Percentiles rank a stretch among this genome's conserved stretches.
These are phyloP conservation scores for Entosphenus tridentatus DNA, from an alignment of 2,113 vertebrate species.

Conservation along the genomic window DNA sequence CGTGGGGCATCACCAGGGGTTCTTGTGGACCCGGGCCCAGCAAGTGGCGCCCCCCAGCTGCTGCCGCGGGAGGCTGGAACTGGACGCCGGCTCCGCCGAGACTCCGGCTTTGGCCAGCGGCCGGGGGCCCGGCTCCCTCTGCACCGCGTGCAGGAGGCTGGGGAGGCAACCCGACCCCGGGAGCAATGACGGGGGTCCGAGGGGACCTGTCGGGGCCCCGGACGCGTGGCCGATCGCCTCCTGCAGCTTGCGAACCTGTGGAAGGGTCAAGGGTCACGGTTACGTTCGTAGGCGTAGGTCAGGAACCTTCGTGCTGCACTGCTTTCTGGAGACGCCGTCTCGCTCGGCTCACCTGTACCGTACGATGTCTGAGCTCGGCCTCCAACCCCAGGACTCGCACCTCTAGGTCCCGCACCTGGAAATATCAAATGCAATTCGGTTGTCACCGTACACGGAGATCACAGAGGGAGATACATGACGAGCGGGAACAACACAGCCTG, in stretches of 20 bases:
- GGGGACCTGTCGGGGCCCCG: constrained; percentile 11
- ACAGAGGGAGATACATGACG: too few relatives aligned
- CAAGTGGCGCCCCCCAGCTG: constrained; percentile 13
- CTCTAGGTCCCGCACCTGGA: constrained; percentile 16
- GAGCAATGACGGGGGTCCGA: constrained; percentile 13
- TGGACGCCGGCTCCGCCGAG: constrained; percentile 35
- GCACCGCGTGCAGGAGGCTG: constrained; percentile 31
- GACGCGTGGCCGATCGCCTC: constrained; percentile 31
- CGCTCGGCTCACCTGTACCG: constrained; percentile 15
- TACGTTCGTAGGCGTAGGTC: too few relatives aligned
- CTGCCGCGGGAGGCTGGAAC: constrained; percentile 21
- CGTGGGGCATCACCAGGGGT: constrained; percentile 22
- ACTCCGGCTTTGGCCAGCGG: constrained; percentile 37
- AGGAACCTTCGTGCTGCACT: constrained; percentile 22
- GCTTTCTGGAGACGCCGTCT: constrained; percentile 24
- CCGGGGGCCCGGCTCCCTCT: constrained; percentile 28
- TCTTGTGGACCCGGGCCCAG: constrained; percentile 20
- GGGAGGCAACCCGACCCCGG: constrained; percentile 11
- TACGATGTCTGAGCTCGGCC: constrained; percentile 19
- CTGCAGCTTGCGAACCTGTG: constrained; percentile 34
- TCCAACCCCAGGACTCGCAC: constrained; percentile 23
- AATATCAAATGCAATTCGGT: too few relatives aligned
- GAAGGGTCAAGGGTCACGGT: too few relatives aligned
- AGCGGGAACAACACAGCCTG: too few relatives aligned
- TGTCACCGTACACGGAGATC: too few relatives aligned